Evolutionary conservation across 1,140 invertebrate species (phyloP).

Genomic region (Luehdorfia chinensis): DNA sequence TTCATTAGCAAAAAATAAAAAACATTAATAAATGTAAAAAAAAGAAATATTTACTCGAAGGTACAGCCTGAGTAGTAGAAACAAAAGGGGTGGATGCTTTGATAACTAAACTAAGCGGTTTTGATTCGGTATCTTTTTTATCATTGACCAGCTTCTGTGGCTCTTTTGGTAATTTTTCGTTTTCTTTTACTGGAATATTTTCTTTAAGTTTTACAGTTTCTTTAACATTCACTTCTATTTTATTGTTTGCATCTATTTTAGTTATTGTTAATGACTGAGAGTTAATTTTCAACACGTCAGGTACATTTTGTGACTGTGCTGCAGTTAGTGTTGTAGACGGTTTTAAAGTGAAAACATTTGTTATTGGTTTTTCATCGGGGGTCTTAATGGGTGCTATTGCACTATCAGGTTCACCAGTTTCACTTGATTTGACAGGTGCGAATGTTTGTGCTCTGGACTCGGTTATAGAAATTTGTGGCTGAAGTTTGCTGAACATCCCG

Average conservation of each 20-base stretch:
- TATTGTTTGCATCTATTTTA: not conserved
- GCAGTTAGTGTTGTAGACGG: not conserved
- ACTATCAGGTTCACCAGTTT: slow-evolving; percentile 3
- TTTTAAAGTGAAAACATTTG: slow-evolving; percentile 7
- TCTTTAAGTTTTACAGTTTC: slow-evolving; percentile 6
- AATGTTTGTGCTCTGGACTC: slow-evolving; percentile 14
- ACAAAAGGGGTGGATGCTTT: not conserved
- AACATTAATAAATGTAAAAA: not conserved
- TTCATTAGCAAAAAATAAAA: not conserved
- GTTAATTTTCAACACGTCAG: slow-evolving; percentile 3
- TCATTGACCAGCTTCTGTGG: not conserved
- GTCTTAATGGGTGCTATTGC: not conserved
- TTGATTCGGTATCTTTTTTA: slow-evolving; percentile 3
- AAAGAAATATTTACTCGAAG: not conserved
- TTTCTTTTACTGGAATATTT: slow-evolving; percentile 2
- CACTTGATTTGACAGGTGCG: slow-evolving; percentile 1
- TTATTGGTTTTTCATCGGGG: not conserved
- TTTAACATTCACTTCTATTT: not conserved
- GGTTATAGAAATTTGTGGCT: slow-evolving; percentile 23
- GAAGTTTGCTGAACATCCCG: slow-evolving; percentile 34
- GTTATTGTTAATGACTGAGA: not conserved
- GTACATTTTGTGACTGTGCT: slow-evolving; percentile 2
- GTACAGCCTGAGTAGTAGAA: not conserved
- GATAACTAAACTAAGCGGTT: slow-evolving; percentile 2
- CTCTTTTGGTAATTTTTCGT: not conserved